Base-by-base conservation (phyloP, 2,797 vertebrate species). In the Geotrypetes seraphini region DNA sequence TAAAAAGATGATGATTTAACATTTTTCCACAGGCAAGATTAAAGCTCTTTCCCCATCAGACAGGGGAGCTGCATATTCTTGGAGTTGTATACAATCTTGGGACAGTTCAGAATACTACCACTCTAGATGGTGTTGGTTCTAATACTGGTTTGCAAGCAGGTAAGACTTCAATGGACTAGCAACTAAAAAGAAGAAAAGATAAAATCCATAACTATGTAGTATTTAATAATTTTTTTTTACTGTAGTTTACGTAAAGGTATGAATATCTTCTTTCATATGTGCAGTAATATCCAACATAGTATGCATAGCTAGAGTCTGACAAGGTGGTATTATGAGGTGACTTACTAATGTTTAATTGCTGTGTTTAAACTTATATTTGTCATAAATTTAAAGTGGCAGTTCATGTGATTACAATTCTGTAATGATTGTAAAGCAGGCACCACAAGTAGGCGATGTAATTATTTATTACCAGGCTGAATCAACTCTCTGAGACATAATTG, bases 61-160 rank as follows among this genome's bases (percentile, higher is more conserved):
- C 86, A 39, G 95, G 95, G 61, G 88, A 93, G 58, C 79, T 98
- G 66, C 88, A 86, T 62, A 86, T 98, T 59, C 85, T 90, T 39
- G 94, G 93, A 54, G 65, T 97, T 51, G 82, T 88, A 39, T 98
- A 98, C 72, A 89, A 91, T 73, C 81, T 98, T 53, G 83, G 87
- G 63, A 84, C 85, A 45, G 53, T 81, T 28, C 76, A 80, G 28
- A 44, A 75, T 48, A 75, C 59, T 22, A 47, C 84, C 45, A 50
- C 58, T 25, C 52, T 76, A 54, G 75, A 83, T 69, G 81, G 83
- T 31, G 60, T 83, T 53, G 72, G 69, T 42, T 50, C 69, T 54
- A 56, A 69, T 57, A 35, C 63, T 52, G 81, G 73, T 63, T 60
- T 73, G 39, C 74, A 75, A 43, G 47, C 90, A 74, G 89, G 94